These are phyloP conservation scores for Athene cunicularia DNA, from an alignment of 2,113 vertebrate species.

Conservation along the genomic window DNA sequence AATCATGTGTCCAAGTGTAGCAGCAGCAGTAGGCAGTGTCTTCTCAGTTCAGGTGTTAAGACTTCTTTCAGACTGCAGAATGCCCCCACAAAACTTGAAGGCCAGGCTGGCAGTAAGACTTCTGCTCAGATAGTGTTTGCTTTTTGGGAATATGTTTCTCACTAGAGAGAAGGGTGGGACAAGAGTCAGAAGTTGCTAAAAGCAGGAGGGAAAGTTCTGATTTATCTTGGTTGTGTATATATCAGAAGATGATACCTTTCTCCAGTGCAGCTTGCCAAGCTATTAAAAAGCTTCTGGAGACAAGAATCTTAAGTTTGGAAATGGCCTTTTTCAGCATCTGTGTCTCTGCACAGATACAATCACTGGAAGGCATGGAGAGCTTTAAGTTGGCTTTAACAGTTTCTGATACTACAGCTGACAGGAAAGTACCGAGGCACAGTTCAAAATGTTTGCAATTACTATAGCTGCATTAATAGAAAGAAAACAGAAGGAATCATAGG, in stretches of 20 bases:
- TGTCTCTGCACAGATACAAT: neutral
- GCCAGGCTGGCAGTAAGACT: neutral
- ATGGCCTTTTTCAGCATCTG: neutral
- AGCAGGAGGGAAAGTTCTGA: neutral
- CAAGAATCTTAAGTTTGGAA: neutral
- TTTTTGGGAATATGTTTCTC: neutral
- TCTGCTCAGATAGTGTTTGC: neutral
- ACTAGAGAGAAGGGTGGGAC: constrained; percentile 40
- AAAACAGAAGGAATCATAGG: neutral
- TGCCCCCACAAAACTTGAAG: too few species aligned
- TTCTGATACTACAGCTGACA: neutral
- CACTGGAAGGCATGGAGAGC: neutral
- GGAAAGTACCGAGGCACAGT: neutral
- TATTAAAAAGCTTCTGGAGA: neutral
- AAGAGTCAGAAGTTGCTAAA: neutral
- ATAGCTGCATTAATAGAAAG: neutral
- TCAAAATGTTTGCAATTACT: neutral
- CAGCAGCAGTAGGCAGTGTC: neutral
- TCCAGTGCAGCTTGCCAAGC: neutral
- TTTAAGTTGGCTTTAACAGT: neutral
- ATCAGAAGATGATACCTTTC: neutral
- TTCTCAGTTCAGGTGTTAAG: neutral
- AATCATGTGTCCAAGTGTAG: neutral
- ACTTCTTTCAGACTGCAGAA: neutral
- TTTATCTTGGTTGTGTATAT: neutral